phyloP scores from a whole-genome alignment of 2,888 invertebrate species.

The Hymenopus coronatus region DNA sequence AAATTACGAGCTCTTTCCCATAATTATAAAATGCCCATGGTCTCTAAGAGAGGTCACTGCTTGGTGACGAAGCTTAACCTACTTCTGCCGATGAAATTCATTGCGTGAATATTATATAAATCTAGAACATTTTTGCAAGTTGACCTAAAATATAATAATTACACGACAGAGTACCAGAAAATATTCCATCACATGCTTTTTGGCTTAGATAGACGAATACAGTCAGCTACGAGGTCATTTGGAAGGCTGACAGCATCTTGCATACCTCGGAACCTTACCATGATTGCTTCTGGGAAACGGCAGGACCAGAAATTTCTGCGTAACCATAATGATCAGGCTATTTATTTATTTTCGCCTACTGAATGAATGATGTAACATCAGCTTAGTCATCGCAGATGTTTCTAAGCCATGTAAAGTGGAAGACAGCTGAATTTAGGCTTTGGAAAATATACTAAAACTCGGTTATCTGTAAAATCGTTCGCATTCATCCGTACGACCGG shows the following conservation, averaged over 20 bases:
- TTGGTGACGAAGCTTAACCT: not conserved
- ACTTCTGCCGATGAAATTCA: not conserved
- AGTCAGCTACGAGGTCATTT: not conserved
- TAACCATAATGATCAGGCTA: not conserved
- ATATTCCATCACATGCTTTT: not conserved
- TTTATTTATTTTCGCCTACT: not conserved
- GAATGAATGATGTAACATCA: not conserved
- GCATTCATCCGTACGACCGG: no score
- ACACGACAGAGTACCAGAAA: not conserved
- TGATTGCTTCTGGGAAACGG: not conserved
- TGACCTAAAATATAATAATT: not conserved
- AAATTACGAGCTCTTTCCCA: not conserved
- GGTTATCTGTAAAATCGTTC: no score
- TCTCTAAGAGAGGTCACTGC: not conserved
- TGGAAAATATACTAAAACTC: no score
- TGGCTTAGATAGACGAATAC: not conserved
- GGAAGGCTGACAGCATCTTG: not conserved
- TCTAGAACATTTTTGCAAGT: not conserved
- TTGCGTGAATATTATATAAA: not conserved
- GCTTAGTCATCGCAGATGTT: no score
- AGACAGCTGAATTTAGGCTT: no score
- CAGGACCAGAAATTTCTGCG: not conserved
- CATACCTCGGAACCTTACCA: not conserved
- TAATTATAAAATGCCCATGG: not conserved
- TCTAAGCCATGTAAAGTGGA: no score